A percentile compares a stretch with the other conserved stretches of the same genome.
phyloP scores from a whole-genome alignment of 2,113 vertebrate genomes.

The Crotalus tigris region DNA sequence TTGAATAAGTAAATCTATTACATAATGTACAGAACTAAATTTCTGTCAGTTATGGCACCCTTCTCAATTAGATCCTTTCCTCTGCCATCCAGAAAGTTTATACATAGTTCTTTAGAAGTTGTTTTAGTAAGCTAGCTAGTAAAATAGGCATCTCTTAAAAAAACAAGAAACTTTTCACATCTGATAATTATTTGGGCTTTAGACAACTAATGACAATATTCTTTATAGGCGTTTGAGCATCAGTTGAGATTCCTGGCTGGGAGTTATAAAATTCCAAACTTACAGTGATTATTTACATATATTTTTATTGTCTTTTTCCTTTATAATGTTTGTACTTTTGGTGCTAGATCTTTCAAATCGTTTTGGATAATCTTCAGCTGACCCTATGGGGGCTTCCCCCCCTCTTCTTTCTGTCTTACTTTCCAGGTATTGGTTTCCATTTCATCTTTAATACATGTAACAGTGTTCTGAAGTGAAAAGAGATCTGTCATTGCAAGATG shows the following conservation, averaged over 20 bases:
- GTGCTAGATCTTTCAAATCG: not conserved
- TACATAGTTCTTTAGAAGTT: not conserved
- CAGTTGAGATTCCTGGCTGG: not conserved
- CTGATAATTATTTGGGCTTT: not conserved
- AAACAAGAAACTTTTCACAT: not conserved
- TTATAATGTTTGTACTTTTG: not conserved
- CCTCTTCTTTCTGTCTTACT: not conserved
- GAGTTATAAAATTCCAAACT: not conserved
- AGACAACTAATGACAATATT: not conserved
- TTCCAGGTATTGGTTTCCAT: not conserved
- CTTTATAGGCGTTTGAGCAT: not conserved
- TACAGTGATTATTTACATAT: not conserved
- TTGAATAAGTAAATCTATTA: not conserved
- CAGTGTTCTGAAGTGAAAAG: constrained; percentile 51
- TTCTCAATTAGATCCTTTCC: not conserved
- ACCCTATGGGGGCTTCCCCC: not conserved
- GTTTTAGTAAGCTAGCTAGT: not conserved
- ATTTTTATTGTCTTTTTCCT: not conserved
- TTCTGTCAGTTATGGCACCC: not conserved
- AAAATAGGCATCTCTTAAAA: not conserved
- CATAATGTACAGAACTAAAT: not conserved
- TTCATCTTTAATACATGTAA: constrained; percentile 11
- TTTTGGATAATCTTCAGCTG: not conserved
- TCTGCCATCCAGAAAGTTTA: not conserved
- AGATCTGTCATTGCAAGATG: constrained; percentile 43